A percentile compares a stretch with the other conserved stretches of the same genome.
Evolutionary conservation across 2,797 vertebrate species (phyloP).

Genomic region (Enteromius fasciolatus): DNA sequence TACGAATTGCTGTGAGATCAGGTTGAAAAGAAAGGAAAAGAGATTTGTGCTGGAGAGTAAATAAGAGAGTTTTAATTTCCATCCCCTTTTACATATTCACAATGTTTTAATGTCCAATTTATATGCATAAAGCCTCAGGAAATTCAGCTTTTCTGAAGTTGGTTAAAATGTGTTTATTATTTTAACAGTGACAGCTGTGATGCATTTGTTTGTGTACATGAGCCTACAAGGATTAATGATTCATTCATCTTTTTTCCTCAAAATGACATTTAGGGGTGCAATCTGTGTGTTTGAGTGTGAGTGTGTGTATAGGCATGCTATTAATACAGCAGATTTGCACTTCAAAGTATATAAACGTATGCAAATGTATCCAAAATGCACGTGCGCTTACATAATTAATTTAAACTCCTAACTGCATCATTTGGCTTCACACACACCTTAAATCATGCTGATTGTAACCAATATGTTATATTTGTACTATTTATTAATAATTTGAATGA

Average conservation of each 20-base stretch:
- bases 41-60: neutral
- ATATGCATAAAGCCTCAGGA: conserved; percentile 65
- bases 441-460: neutral
- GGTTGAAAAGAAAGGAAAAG: too few relatives aligned
- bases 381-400: too few relatives aligned
- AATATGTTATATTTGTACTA: neutral
- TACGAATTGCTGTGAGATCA: too few relatives aligned
- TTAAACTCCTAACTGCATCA: neutral
- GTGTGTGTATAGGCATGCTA: neutral
- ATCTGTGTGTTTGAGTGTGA: neutral
- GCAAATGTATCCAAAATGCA: neutral
- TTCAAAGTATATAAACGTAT: neutral
- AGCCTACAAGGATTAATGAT: conserved; percentile 51
- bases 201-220: conserved; percentile 40
- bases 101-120: conserved; percentile 73
- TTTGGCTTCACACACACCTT: neutral
- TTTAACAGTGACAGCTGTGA: conserved; percentile 60
- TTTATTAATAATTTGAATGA: neutral
- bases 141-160: neutral
- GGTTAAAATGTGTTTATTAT: conserved; percentile 44
- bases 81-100: conserved; percentile 33
- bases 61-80: neutral
- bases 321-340: neutral
- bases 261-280: neutral
- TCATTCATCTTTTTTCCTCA: conserved; percentile 8